Evolutionary conservation across 35 echinoderm and acorn worm species (phyloP), one percentile per base, ranked within the genome.

Genomic region (Stichopus chloronotus): DNA sequence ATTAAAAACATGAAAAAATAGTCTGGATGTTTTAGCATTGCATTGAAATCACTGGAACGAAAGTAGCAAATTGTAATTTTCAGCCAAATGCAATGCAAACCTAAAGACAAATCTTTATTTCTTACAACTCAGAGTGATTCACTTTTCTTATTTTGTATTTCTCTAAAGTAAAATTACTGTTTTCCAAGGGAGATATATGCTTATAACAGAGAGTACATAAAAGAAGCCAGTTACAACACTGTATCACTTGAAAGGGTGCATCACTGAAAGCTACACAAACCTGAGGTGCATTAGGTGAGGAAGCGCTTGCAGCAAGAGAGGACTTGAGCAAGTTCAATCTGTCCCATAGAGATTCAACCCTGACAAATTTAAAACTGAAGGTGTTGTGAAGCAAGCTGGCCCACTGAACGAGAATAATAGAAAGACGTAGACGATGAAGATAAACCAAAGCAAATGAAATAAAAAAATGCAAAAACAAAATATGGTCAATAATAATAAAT

Each of bases 361-460:
- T 89, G 87, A 89, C 52, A 89, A 89, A 89, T 24, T 89, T 89
- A 89, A 89, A 89, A 89, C 87, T 89, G 87, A 89, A 89, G 87
- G 87, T 89, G 87, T 71, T 89, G 87, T 71, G 60, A 8, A 89
- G 87, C 87, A 89, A 89, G 87, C 87, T 89, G 87, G 59, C 25
- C 87, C 87, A 89, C 87, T 89, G 87, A 63, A 71, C 87, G 52
- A 25, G 63, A 89, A 54, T 43, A 60, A 54, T 71, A 63, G 52
- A 63, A 89, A 72, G 52, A 72, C 5, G 72, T 65, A 52, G 87
- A 72, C 5, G 60, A 63, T 72, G 87, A 89, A 53, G 87, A 59
- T 14, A 58, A 72, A 89, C 16, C 19, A 72, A 89, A 6, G 25
- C 9, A 71, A 72, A 89, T 25, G 16, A 55, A 55, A 74, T n/a